Evolutionary conservation across 2,888 invertebrate species (phyloP), one percentile per base, ranked within the genome.

Genomic region (Orthonevra nobilis): DNA sequence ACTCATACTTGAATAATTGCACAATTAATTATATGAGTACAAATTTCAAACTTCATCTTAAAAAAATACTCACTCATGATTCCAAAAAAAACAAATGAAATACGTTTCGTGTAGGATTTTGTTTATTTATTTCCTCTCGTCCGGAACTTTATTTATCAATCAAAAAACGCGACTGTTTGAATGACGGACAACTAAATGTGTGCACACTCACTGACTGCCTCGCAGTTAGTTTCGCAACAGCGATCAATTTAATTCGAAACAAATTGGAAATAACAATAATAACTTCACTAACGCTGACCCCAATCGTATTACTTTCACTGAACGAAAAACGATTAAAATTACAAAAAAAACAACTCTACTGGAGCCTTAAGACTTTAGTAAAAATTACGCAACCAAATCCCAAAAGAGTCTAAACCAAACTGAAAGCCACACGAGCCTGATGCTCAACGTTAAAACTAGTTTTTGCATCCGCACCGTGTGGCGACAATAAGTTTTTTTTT

Each of bases 281-380:
- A 30, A 23, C 23, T 23, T 23, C 5, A 23, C 23, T n/a, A 34
- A 34, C 12, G n/a, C 20, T 69, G 54, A 75, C 40, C 50, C 42
- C 50, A 52, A 72, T 69, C 30, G 15, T n/a, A n/a, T n/a, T 34
- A 58, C 56, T 77, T 64, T 64, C 64, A 70, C 38, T 40, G 28
- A 52, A 30, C 54, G 14, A 56, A 63, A n/a, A 42, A 61, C n/a
- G 19, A 42, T 28, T 30, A 38, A 77, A 38, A 52, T 77, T 64
- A 60, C 46, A 5, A 4, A 23, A 23, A n/a, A n/a, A n/a, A n/a
- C n/a, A n/a, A n/a, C n/a, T n/a, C n/a, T n/a, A n/a, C n/a, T n/a
- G n/a, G n/a, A n/a, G n/a, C n/a, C n/a, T n/a, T n/a, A n/a, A n/a
- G n/a, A n/a, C n/a, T n/a, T n/a, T n/a, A n/a, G n/a, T n/a, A n/a